These are phyloP conservation scores for Pseudolaguvia tuberculata DNA, from an alignment of 2,113 vertebrate genomes.

Conservation along the genomic window DNA sequence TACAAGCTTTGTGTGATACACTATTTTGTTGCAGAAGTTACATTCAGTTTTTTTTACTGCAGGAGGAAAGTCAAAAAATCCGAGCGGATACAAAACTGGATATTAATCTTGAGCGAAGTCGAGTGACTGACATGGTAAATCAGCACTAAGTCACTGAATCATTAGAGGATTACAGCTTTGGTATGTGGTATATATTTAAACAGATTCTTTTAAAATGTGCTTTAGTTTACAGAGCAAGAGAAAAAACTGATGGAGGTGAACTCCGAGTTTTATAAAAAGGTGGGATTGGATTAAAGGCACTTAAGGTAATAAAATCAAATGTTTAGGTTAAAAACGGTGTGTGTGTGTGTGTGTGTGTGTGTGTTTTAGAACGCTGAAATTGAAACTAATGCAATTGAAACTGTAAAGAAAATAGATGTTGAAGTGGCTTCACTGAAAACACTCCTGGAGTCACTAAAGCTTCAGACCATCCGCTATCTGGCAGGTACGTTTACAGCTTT, in stretches of 20 bases:
- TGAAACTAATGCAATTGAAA: constrained; percentile 81
- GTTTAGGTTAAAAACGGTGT: not conserved
- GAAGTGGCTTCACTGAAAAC: constrained; percentile 94
- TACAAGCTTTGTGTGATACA: constrained; percentile 24
- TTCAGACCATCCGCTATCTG: constrained; percentile 84
- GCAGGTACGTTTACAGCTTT: constrained; percentile 70
- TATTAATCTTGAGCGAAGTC: constrained; percentile 90
- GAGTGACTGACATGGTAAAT: constrained; percentile 84
- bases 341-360: too few species aligned
- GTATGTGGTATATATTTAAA: too few species aligned
- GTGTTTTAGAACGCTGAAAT: constrained; percentile 76
- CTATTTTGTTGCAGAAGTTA: not conserved
- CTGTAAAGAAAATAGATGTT: constrained; percentile 88
- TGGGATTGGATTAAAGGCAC: constrained; percentile 43
- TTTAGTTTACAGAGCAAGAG: constrained; percentile 91
- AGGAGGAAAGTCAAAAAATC: constrained; percentile 85
- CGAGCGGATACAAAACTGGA: constrained; percentile 86
- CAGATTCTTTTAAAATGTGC: too few species aligned
- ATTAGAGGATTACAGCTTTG: too few species aligned
- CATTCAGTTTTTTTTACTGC: constrained; percentile 35
- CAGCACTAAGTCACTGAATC: not conserved
- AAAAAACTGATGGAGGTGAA: constrained; percentile 87
- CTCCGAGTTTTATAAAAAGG: constrained; percentile 86
- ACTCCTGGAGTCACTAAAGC: constrained; percentile 89
- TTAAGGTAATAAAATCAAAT: not conserved